Evolutionary conservation across 2,888 invertebrate genomes (phyloP).

Genomic region (Heliconius aoede): DNA sequence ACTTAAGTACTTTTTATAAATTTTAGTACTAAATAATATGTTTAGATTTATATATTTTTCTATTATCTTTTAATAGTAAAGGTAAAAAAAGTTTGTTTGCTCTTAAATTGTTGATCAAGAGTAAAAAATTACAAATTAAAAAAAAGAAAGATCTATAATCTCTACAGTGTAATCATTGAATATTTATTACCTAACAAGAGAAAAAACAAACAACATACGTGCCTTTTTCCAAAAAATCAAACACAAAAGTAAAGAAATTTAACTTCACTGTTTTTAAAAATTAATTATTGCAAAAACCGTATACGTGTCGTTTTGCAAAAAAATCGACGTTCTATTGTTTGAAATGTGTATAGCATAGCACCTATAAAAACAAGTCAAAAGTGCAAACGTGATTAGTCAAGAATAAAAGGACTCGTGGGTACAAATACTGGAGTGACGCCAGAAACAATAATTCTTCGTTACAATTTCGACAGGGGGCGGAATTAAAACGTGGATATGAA

Average conservation of each 20-base stretch:
- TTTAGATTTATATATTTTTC: no score
- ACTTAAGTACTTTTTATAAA: no score
- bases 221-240: not conserved
- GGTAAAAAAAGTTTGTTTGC: no score
- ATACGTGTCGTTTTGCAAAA: constrained; percentile 11
- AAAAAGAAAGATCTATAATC: no score
- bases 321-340: not conserved
- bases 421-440: constrained; percentile 77
- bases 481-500: constrained; percentile 49
- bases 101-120: no score
- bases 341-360: constrained; percentile 29
- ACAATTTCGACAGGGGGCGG: constrained; percentile 64
- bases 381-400: constrained; percentile 75
- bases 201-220: not conserved
- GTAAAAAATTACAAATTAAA: no score
- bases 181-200: no score
- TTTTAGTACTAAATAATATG: no score
- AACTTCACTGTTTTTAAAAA: not conserved
- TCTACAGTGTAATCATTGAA: no score
- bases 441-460: constrained; percentile 82
- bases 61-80: no score
- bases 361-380: constrained; percentile 54
- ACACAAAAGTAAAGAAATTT: not conserved
- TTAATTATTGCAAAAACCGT: constrained; percentile 6
- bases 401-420: constrained; percentile 73